Percentiles rank a stretch among this genome's conserved stretches.
Evolutionary conservation across 2,888 invertebrate species (phyloP).

Genomic region (Andrena marginata): DNA sequence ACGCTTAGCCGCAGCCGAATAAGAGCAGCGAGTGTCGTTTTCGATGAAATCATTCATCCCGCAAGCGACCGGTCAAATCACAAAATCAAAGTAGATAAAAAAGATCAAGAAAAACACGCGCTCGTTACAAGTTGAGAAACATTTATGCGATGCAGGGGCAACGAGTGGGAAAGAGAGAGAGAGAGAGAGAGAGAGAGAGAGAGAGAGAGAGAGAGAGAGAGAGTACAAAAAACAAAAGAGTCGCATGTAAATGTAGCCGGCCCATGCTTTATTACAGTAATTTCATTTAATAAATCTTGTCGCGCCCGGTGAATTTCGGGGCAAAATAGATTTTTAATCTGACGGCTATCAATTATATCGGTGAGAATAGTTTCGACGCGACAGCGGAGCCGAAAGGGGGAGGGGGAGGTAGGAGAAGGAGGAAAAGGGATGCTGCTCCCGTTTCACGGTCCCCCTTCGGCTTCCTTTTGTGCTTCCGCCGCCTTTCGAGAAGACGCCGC

Average conservation of each 20-base stretch:
- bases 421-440: slow-evolving; percentile 13
- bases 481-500: slow-evolving; percentile 37
- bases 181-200: not conserved
- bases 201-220: not conserved
- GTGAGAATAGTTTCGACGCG: slow-evolving; percentile 56
- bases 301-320: slow-evolving; percentile 51
- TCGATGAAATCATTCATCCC: slow-evolving; percentile 11
- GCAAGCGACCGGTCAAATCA: not conserved
- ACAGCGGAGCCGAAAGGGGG: not conserved
- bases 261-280: slow-evolving; percentile 72
- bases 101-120: not conserved
- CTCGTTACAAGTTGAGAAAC: slow-evolving; percentile 1
- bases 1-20: not conserved
- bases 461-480: slow-evolving; percentile 46
- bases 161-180: not conserved
- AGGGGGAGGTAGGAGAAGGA: not conserved
- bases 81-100: not conserved
- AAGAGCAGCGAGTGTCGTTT: not conserved
- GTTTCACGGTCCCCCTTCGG: slow-evolving; percentile 21
- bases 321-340: slow-evolving; percentile 77
- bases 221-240: no score
- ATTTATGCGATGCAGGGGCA: not conserved
- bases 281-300: slow-evolving; percentile 77
- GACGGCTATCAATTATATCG: slow-evolving; percentile 64
- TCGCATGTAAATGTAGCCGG: slow-evolving; percentile 35